These are phyloP conservation scores for Trichogramma dendrolimi DNA, from an alignment of 2,888 invertebrate genomes.

Conservation along the genomic window DNA sequence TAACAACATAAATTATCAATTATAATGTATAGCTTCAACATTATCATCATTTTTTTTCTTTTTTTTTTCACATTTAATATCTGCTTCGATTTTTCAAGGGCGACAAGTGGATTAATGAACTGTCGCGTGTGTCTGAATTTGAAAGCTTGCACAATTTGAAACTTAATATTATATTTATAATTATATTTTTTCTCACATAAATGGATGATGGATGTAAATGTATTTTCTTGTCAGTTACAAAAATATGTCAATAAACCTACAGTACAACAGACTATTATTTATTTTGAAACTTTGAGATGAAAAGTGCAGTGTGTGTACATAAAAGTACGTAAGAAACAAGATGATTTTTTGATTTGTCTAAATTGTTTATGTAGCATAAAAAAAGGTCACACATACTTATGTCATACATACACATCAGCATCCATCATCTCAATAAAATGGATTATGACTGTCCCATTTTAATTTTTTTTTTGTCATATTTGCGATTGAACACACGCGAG, in stretches of 20 bases:
- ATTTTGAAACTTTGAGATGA: background rate
- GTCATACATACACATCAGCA: conserved; percentile 7
- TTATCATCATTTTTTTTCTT: conserved; percentile 19
- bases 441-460: conserved; percentile 15
- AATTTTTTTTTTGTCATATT: conserved; percentile 2
- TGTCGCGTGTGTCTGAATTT: background rate
- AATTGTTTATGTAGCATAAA: background rate
- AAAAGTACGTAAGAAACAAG: too few relatives aligned
- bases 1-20: conserved; percentile 27
- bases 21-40: conserved; percentile 23
- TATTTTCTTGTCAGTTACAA: conserved; percentile 14
- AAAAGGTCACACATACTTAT: background rate
- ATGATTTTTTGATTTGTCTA: too few relatives aligned
- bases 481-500: conserved; percentile 13
- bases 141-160: conserved; percentile 22
- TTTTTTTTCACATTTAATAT: conserved; percentile 3
- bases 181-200: background rate
- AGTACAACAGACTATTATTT: background rate
- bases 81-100: conserved; percentile 19
- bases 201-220: conserved; percentile 18
- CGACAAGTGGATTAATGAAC: conserved; percentile 5
- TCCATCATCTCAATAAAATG: conserved; percentile 14
- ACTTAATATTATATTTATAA: conserved; percentile 9
- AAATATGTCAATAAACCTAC: conserved; percentile 12
- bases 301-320: background rate